Evolutionary conservation across 2,797 vertebrate genomes (phyloP), one percentile per base, ranked within the genome.

Genomic region (Anabas testudineus): DNA sequence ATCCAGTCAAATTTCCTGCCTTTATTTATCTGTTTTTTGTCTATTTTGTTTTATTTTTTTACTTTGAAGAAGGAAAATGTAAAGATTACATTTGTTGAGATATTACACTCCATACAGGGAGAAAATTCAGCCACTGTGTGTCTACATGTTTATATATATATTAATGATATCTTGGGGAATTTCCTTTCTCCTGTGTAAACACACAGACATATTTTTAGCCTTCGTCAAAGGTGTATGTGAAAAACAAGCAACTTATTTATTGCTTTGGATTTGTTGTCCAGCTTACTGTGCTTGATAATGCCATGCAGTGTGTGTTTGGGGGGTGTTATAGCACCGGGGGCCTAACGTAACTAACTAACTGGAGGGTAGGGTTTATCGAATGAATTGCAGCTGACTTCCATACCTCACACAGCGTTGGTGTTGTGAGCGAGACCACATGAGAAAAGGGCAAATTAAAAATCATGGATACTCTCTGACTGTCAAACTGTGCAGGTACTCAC

Each of bases 371-470:
- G 97, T 96, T 97, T 98, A 98, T 97, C 95, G 94, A 96, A 96
- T 99, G 96, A 93, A 98, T 98, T 99, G 96, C 97, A 99, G 97
- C 97, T 98, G 97, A 97, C 97, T 97, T 97, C 97, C 97, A 96
- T 95, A 98, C 97, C 96, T 99, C 97, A 98, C 97, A 97, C 98
- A 97, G 97, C 98, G 97, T 97, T 99, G 98, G 97, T 97, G 97
- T 99, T 99, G 98, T 99, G 97, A 98, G 97, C 97, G 95, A 97
- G 96, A 97, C 97, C 92, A 96, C 97, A 98, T 99, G 97, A 97
- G 91, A 89, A 93, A 92, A 99, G 97, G 95, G 96, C 97, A 97
- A 98, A 97, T 99, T 97, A 99, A 97, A 99, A 99, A 99, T 99
- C 96, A 98, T 97, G 98, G 97, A 98, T 97, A 98, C 97, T 98